Percentiles rank a stretch among this genome's conserved stretches.
Conservation (phyloP, 2,113 vertebrate genomes). For the Isichthys henryi region DNA sequence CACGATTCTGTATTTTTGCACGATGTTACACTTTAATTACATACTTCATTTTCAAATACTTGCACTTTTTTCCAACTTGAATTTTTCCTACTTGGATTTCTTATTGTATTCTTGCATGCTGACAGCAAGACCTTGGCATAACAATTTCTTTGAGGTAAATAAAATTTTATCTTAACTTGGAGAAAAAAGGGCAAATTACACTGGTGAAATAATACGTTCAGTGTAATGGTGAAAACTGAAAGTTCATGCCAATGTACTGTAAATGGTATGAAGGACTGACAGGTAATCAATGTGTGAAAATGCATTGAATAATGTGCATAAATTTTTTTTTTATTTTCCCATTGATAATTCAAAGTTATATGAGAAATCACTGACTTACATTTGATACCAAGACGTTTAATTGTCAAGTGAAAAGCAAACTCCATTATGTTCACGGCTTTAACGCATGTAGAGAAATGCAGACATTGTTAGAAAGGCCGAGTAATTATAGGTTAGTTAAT, state of each 20-base stretch:
- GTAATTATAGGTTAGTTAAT: background rate
- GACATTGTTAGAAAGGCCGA: background rate
- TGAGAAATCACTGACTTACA: background rate
- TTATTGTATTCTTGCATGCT: background rate
- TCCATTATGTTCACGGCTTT: background rate
- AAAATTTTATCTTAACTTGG: background rate
- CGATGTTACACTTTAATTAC: background rate
- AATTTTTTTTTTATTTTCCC: background rate
- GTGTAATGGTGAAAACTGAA: background rate
- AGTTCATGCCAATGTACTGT: background rate
- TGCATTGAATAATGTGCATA: background rate
- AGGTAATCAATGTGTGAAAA: background rate
- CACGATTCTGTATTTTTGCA: background rate
- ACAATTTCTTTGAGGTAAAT: background rate
- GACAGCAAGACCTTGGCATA: background rate
- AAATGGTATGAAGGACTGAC: background rate
- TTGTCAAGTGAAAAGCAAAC: background rate
- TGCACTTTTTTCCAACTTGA: background rate
- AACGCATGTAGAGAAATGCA: background rate
- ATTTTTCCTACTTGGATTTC: background rate
- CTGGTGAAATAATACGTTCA: background rate
- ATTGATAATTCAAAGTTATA: background rate
- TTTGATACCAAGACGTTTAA: background rate
- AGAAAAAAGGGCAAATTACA: background rate
- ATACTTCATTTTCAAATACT: background rate